These are phyloP conservation scores for Pteruthius melanotis DNA, from an alignment of 2,113 vertebrate genomes.

Conservation along the genomic window DNA sequence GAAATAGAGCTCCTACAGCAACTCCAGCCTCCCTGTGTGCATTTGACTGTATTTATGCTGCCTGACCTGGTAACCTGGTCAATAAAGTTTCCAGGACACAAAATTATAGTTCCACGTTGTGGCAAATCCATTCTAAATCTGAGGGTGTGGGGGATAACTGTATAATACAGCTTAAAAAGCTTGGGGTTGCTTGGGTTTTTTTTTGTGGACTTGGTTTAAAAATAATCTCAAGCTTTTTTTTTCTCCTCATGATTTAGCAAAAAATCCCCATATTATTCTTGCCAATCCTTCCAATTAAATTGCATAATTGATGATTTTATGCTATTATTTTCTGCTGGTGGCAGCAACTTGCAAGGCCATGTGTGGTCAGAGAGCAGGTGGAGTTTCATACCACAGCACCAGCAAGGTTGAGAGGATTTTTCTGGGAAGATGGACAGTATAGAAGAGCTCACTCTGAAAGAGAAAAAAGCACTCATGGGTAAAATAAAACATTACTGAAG, in stretches of 20 bases:
- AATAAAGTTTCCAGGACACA: background rate
- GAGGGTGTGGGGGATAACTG: background rate
- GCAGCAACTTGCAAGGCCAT: background rate
- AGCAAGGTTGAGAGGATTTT: background rate
- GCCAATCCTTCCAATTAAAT: background rate
- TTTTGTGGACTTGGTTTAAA: background rate
- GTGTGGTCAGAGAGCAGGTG: background rate
- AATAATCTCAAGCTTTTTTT: background rate
- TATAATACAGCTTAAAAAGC: fast-evolving
- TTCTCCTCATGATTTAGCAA: background rate
- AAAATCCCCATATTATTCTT: background rate
- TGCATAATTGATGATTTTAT: background rate
- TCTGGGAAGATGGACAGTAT: background rate
- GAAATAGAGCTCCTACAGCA: fast-evolving
- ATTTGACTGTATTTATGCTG: background rate
- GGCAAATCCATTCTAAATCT: background rate
- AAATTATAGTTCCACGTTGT: background rate
- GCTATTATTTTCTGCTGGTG: background rate
- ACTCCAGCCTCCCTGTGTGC: background rate
- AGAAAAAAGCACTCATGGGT: slow-evolving; percentile 24
- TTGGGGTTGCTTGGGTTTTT: background rate
- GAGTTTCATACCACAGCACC: background rate
- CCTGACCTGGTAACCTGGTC: background rate
- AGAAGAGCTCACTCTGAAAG: background rate
- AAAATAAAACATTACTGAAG: slow-evolving; percentile 49